Percentiles rank a stretch among this genome's conserved stretches.
These are phyloP conservation scores for Chlorospingus semifuscus DNA, from an alignment of 2,797 vertebrate genomes.

Conservation along the genomic window DNA sequence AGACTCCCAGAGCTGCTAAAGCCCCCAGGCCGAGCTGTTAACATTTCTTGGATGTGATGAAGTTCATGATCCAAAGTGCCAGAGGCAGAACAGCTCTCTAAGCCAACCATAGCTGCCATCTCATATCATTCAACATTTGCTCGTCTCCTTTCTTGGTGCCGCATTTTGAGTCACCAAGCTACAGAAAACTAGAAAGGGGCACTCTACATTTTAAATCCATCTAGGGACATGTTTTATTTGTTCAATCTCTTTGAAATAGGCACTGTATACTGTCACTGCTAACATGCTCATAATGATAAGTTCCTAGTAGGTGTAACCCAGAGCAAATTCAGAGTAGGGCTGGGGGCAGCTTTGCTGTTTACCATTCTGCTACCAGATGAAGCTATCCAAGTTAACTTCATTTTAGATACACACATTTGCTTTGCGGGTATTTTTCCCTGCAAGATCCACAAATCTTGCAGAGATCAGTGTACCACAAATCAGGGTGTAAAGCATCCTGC, in stretches of 20 bases:
- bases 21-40: constrained; percentile 60
- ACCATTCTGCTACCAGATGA: neutral
- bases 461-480: neutral
- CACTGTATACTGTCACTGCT: neutral
- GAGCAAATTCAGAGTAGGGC: neutral
- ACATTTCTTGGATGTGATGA: constrained; percentile 60
- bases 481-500: neutral
- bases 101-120: constrained; percentile 55
- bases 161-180: neutral
- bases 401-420: neutral
- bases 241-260: neutral
- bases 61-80: constrained; percentile 65
- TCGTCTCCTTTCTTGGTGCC: constrained; percentile 19
- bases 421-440: neutral
- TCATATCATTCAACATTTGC: constrained; percentile 38
- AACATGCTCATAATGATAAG: neutral
- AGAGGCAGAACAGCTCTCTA: constrained; percentile 35
- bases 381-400: neutral
- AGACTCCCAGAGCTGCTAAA: constrained; percentile 32
- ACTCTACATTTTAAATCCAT: neutral
- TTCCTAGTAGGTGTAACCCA: neutral
- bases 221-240: neutral
- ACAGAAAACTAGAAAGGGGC: neutral
- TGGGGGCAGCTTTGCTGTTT: neutral
- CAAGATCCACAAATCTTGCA: neutral